A percentile compares a stretch with the other conserved stretches of the same genome.
phyloP scores from a whole-genome alignment of 2,888 invertebrate species.

The Drosophila suboccidentalis region DNA sequence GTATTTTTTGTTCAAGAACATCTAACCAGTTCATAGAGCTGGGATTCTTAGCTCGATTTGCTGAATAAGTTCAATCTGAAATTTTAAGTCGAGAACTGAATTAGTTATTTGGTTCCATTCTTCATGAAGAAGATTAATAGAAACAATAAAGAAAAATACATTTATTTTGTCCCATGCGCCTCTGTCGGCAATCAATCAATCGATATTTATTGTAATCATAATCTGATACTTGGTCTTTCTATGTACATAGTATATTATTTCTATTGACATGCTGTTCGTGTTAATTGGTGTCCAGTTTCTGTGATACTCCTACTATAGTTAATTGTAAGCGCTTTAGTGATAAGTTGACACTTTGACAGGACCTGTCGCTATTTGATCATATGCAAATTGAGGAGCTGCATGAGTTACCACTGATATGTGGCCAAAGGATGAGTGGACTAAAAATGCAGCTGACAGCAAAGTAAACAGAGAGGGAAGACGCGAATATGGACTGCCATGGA shows the following conservation, averaged over 20 bases:
- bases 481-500: constrained; percentile 22
- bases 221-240: not conserved
- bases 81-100: too few relatives aligned
- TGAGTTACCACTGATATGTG: constrained; percentile 60
- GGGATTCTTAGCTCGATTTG: too few relatives aligned
- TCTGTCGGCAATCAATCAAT: not conserved
- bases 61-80: too few relatives aligned
- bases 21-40: too few relatives aligned
- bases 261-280: not conserved
- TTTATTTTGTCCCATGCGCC: not conserved
- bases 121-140: not conserved
- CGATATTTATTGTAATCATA: not conserved
- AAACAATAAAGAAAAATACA: not conserved
- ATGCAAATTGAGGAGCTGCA: constrained; percentile 54
- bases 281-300: constrained; percentile 15
- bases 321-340: constrained; percentile 55
- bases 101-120: too few relatives aligned
- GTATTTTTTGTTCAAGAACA: too few relatives aligned
- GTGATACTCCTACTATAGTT: constrained; percentile 40
- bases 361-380: constrained; percentile 24
- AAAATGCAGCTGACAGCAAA: constrained; percentile 2
- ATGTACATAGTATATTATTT: not conserved
- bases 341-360: constrained; percentile 56
- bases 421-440: constrained; percentile 40
- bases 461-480: constrained; percentile 10